Conservation (phyloP, 2,113 vertebrate genomes). For the Cololabis saira region DNA sequence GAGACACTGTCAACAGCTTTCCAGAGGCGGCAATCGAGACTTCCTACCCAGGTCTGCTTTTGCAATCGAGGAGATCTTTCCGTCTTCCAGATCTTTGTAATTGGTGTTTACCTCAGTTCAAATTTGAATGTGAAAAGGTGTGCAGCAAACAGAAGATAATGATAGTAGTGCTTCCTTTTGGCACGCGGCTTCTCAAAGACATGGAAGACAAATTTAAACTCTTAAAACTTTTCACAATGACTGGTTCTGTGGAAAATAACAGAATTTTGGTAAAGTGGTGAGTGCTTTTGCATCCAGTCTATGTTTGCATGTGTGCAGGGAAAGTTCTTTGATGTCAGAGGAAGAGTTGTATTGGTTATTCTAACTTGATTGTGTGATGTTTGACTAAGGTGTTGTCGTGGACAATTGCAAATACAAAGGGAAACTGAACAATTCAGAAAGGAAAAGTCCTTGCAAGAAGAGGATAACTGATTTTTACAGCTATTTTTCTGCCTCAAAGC, state of each 20-base stretch:
- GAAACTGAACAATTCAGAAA: too few relatives aligned
- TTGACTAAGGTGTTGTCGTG: background rate
- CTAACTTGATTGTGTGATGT: background rate
- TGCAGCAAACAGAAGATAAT: constrained; percentile 40
- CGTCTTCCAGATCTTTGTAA: background rate
- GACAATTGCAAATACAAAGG: background rate
- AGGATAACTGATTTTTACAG: too few relatives aligned
- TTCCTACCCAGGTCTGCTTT: too few relatives aligned
- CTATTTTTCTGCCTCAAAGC: too few relatives aligned
- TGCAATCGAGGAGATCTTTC: too few relatives aligned
- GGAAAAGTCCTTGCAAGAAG: too few relatives aligned
- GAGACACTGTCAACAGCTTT: too few relatives aligned
- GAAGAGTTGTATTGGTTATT: too few relatives aligned
- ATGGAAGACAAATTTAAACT: constrained; percentile 4
- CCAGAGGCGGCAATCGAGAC: too few relatives aligned
- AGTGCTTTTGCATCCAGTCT: background rate
- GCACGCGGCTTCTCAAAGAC: background rate
- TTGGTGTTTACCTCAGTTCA: constrained; percentile 6
- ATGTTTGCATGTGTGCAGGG: background rate
- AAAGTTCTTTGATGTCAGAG: too few relatives aligned
- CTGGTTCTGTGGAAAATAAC: constrained; percentile 15
- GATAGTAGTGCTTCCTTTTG: constrained; percentile 26
- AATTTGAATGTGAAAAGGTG: constrained; percentile 53
- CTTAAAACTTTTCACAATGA: constrained; percentile 22
- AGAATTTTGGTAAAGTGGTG: background rate